Evolutionary conservation across 2,113 vertebrate species (phyloP), one percentile per base, ranked within the genome.

Genomic region (Onychorhynchus coronatus): DNA sequence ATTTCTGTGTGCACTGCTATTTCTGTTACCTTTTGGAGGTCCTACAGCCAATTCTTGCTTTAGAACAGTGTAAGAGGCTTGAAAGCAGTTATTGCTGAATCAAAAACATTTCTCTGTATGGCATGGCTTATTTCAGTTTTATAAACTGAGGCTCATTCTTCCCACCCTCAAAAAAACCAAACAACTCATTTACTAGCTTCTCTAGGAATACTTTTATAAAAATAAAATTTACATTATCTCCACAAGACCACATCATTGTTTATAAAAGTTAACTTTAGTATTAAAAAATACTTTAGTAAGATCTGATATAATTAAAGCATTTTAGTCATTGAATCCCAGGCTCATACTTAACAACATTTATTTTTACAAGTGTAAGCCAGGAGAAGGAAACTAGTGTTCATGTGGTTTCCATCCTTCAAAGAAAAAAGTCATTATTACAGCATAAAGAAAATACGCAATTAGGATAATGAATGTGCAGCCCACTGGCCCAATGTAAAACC

Each of bases 391-490:
- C 97, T 68, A 98, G 50, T n/a, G 85, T 65, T 98, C 99, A 50
- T 98, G 98, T 11, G 96, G 97, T 46, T 98, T 99, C 86, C 98
- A 95, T 56, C 96, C 97, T 88, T 99, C 98, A 1, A 83, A 97
- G 21, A 98, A 88, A 77, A 99, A 85, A 3, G 98, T 97, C 98
- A 98, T 97, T 18, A 98, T 74, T 11, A 98, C 56, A 6, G 99
- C 99, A 22, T 98, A 98, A 53, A 99, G 95, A 61, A 99, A 68
- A 17, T 98, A 98, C 0, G 95, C 97, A 2, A 85, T 7, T 9
- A 99, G 65, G 44, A 99, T 97, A 65, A 99, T 77, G 74, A 98
- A 92, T 0, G 98, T 97, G 89, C 98, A 99, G 89, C 98, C 95
- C 8, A 98, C 13, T 1, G 98, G 98, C 12, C 98, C 97, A 0